phyloP scores from a whole-genome alignment of 2,113 vertebrate species.

The Caracal caracal region DNA sequence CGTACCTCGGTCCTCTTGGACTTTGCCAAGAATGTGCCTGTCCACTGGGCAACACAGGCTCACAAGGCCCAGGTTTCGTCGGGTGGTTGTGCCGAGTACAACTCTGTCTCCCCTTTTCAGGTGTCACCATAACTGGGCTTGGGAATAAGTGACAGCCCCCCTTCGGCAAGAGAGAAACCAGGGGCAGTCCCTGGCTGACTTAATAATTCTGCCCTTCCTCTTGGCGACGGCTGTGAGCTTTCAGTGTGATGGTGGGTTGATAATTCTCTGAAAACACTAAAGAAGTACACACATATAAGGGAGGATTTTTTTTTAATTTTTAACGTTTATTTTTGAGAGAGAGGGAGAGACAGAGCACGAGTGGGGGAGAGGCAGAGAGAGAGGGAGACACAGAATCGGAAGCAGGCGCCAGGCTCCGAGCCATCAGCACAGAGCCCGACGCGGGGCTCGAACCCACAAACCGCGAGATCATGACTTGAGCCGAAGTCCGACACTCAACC shows the following conservation, averaged over 20 bases:
- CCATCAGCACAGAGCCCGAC: too few species aligned
- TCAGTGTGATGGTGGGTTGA: background rate
- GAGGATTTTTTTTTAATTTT: too few species aligned
- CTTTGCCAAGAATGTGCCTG: conserved; percentile 12
- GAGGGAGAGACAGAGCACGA: too few species aligned
- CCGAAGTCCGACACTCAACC: too few species aligned
- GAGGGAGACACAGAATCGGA: too few species aligned
- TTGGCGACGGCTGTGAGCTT: background rate
- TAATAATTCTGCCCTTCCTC: background rate
- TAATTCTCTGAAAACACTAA: background rate
- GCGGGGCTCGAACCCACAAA: too few species aligned
- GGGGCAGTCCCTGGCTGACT: too few species aligned
- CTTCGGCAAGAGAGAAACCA: background rate
- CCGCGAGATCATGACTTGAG: too few species aligned
- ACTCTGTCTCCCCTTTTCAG: background rate
- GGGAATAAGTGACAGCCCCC: background rate
- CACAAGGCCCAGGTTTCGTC: background rate
- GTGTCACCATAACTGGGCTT: background rate
- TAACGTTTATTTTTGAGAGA: too few species aligned
- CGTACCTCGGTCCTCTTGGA: conserved; percentile 14
- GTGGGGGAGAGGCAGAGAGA: too few species aligned
- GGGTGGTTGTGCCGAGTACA: background rate
- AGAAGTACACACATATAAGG: background rate
- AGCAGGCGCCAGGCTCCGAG: too few species aligned
- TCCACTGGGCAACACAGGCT: background rate